Conservation (phyloP, 1,140 invertebrate genomes). For the Bradynema listronoti region DNA sequence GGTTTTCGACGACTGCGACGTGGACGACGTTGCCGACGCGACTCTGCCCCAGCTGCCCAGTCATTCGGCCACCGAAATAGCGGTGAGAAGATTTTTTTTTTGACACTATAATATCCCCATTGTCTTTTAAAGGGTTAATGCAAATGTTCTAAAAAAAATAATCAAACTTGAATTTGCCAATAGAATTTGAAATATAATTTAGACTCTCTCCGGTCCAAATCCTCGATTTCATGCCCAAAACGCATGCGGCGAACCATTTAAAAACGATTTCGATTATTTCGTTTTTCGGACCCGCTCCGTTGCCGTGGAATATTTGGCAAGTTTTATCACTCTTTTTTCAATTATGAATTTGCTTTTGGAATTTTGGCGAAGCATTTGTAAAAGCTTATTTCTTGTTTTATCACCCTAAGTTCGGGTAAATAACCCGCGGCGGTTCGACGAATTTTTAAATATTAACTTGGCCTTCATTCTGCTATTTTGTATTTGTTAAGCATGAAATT, state of each 20-base stretch:
- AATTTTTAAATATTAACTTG: no score
- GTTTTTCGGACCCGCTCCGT: constrained; percentile 50
- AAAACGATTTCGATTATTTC: constrained; percentile 48
- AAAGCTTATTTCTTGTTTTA: no score
- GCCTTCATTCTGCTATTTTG: no score
- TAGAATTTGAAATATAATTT: constrained; percentile 18
- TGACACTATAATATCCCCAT: background rate
- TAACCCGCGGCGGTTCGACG: no score
- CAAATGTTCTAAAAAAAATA: no score
- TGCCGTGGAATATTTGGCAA: constrained; percentile 52
- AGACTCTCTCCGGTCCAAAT: constrained; percentile 34
- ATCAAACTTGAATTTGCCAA: no score
- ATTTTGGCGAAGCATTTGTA: no score
- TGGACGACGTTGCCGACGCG: constrained; percentile 21
- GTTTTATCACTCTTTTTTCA: constrained; percentile 11
- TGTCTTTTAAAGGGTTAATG: no score
- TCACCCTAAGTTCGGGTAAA: no score
- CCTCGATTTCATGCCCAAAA: constrained; percentile 44
- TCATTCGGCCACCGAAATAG: constrained; percentile 46
- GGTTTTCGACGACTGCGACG: constrained; percentile 29
- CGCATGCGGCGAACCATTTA: constrained; percentile 45
- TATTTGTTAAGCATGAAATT: no score
- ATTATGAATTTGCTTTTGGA: no score
- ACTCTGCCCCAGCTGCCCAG: constrained; percentile 37
- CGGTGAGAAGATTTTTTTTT: constrained; percentile 36